phyloP scores from a whole-genome alignment of 2,888 invertebrate species.

The Philereme vetulata region DNA sequence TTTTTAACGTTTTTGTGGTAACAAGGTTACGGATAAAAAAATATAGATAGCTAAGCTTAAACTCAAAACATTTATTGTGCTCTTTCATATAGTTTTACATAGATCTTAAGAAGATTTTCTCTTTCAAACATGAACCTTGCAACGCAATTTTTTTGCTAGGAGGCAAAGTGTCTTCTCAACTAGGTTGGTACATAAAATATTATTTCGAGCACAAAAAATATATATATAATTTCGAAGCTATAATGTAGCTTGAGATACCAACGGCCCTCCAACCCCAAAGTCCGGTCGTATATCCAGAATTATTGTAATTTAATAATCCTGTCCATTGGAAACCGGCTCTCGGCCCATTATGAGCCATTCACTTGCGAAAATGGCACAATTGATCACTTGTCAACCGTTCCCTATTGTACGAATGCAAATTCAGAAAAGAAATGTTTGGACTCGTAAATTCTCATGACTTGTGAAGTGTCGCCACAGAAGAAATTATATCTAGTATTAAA shows the following conservation, averaged over 20 bases:
- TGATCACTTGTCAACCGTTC: constrained; percentile 74
- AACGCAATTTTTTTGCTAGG: no score
- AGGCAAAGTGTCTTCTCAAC: no score
- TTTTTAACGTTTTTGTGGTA: no score
- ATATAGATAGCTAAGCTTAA: no score
- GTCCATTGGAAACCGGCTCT: constrained; percentile 51
- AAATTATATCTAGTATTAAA: background rate
- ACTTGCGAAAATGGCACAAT: constrained; percentile 70
- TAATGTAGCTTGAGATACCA: constrained; percentile 17
- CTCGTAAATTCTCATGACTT: constrained; percentile 58
- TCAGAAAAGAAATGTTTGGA: constrained; percentile 54
- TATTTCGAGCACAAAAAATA: no score
- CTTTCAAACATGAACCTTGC: no score
- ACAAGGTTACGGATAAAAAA: no score
- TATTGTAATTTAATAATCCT: constrained; percentile 79
- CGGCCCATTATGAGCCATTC: constrained; percentile 60
- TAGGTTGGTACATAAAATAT: no score
- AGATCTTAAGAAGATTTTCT: no score
- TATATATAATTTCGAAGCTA: background rate
- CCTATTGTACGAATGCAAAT: constrained; percentile 61
- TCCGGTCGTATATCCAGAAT: constrained; percentile 48
- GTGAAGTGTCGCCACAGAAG: constrained; percentile 12
- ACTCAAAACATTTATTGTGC: no score
- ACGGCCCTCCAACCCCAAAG: constrained; percentile 44
- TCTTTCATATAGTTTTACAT: no score